Conservation (phyloP, 2,113 vertebrate species). For the Rhineura floridana region DNA sequence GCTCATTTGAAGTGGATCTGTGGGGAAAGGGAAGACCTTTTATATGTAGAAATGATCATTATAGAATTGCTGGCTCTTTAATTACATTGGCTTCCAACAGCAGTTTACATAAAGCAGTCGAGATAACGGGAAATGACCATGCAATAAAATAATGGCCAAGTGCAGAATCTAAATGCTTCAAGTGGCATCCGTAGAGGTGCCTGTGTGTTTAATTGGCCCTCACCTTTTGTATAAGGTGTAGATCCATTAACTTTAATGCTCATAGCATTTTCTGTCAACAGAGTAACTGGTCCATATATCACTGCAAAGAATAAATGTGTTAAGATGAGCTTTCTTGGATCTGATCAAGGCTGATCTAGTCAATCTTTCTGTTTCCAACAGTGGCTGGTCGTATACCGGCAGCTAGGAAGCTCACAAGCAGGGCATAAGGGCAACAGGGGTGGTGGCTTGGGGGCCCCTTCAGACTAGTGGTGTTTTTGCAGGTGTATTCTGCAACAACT, state of each 20-base stretch:
- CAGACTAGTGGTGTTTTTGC: no score
- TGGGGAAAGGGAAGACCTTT: conserved; percentile 70
- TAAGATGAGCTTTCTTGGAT: not conserved
- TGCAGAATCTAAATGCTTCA: conserved; percentile 67
- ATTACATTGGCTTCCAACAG: conserved; percentile 75
- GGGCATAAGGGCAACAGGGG: not conserved
- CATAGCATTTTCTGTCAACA: conserved; percentile 34
- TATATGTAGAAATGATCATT: conserved; percentile 76
- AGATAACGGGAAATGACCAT: conserved; percentile 77
- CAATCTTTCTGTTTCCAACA: not conserved
- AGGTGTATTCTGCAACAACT: no score
- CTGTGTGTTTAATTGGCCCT: conserved; percentile 57
- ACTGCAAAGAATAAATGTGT: not conserved
- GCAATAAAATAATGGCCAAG: conserved; percentile 66
- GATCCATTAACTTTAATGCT: conserved; percentile 60
- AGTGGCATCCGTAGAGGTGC: conserved; percentile 66
- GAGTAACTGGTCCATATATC: not conserved
- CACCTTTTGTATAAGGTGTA: conserved; percentile 42
- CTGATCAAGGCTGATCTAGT: not conserved
- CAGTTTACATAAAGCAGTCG: conserved; percentile 69
- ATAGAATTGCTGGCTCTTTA: conserved; percentile 79
- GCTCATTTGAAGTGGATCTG: conserved; percentile 70
- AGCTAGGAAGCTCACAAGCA: no score
- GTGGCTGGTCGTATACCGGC: no score
- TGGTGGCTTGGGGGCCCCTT: not conserved